Conservation (phyloP, 2,113 vertebrate genomes). For the Phoenicopterus ruber region DNA sequence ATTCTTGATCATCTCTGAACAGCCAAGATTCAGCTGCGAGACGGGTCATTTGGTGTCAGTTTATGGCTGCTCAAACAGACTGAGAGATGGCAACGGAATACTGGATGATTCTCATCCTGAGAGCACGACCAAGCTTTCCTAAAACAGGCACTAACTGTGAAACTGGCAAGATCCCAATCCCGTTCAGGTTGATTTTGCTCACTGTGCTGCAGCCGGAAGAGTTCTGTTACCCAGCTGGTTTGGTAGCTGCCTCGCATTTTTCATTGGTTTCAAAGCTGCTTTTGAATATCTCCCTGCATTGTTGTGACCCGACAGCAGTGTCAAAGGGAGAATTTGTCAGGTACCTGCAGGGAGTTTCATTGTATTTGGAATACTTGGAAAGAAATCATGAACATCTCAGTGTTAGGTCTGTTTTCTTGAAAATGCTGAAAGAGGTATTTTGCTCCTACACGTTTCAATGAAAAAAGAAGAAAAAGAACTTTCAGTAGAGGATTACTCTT, state of each 20-base stretch:
- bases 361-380: not conserved
- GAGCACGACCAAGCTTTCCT: fast-evolving
- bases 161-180: not conserved
- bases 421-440: not conserved
- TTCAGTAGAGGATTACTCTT: not conserved
- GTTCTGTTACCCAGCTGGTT: not conserved
- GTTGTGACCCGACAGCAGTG: not conserved
- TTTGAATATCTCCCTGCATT: not conserved
- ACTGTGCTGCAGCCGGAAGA: not conserved
- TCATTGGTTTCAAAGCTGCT: not conserved
- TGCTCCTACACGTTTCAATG: not conserved
- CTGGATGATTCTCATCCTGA: not conserved
- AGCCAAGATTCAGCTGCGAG: not conserved
- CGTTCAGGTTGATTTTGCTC: not conserved
- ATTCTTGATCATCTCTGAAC: not conserved
- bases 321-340: not conserved
- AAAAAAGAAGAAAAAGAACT: not conserved
- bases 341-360: not conserved
- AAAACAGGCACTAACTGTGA: not conserved
- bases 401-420: not conserved
- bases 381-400: not conserved
- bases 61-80: not conserved
- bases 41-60: not conserved
- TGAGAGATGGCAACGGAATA: fast-evolving
- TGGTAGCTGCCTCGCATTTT: not conserved